Base-by-base conservation (phyloP, 2,888 invertebrate species). In the Cataglyphis rosenhaueri region DNA sequence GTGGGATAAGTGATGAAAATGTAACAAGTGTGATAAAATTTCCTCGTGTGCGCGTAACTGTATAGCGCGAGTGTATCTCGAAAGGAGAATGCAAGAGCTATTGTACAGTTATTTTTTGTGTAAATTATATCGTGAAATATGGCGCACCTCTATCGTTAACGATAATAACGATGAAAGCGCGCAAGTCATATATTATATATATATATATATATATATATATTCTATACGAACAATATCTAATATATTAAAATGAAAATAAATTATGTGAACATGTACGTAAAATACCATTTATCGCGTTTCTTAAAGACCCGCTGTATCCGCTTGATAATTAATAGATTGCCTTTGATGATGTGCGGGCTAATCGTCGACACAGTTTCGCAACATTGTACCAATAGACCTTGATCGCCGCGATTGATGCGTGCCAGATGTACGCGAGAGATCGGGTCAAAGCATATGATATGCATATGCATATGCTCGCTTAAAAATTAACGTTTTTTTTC, bases 161-260 rank as follows among this genome's bases (percentile, higher is more conserved):
- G 87, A 88, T 89, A 52, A 68, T 90, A 83, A 91, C 84, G 84
- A 83, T 57, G 35, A 88, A 88, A 88, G 84, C 87, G 87, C 90
- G 88, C 52, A n/a, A 91, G 87, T 89, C 88, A 91, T 91, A 92
- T 18, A 65, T n/a, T 48, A 29, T 15, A 25, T 25, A 25, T 25
- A 32, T 41, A 70, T 70, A 70, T 32, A 55, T 32, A 70, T 18
- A 57, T 8, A 55, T 35, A 55, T 57, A 52, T 92, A 90, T 90
- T 92, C 90, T 89, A 91, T 84, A 44, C 44, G 89, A 92, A 92
- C 84, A 87, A 88, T 91, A 90, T 91, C 90, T 92, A 92, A 92
- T 92, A 92, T 92, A 92, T 92, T 92, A 90, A 91, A 92, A 85
- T 86, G 85, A 89, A 79, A 91, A 86, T 90, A 91, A 91, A 91